Evolutionary conservation across 1,140 invertebrate genomes (phyloP), one percentile per base, ranked within the genome.

Genomic region (Papilio polytes): DNA sequence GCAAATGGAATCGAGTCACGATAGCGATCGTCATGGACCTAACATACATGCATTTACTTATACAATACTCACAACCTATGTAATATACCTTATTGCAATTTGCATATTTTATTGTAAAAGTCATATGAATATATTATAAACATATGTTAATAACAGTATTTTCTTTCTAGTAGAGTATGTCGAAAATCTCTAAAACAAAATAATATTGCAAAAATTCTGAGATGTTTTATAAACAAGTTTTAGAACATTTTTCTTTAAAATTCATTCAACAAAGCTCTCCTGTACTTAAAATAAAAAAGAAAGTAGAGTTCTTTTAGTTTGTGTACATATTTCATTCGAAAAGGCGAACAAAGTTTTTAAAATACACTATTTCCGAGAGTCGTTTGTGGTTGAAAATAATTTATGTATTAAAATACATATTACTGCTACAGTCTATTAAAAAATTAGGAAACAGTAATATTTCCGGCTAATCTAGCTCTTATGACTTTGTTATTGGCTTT

Each of bases 401-500:
- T 53, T 53, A 53, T 1, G 8, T 56, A 56, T 56, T 7, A 48
- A 48, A 48, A 48, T 13, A 48, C 9, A 10, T 48, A 48, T 13
- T 26, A 48, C 59, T 26, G 12, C 8, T 70, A 0, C 13, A 36
- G 6, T 36, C 10, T 31, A 18, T 70, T 70, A 31, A 3, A 70
- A 70, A 36, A 31, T 15, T 31, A 70, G 3, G 10, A 51, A 48
- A 48, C 73, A 46, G 20, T 76, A 76, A 26, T 51, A 76, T 46
- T 74, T 74, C 9, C 20, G n/a, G 44, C 20, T 22, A 48, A 48
- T 76, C 46, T 22, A 26, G 74, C n/a, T 20, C 20, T 3, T 46
- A 51, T 76, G 44, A 76, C 74, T 15, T 51, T 51, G 74, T 48
- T 76, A 48, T 74, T 74, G 41, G 41, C 15, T 41, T 73, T 73